phyloP scores from a whole-genome alignment of 2,888 invertebrate species.

The Sinelater perroti region DNA sequence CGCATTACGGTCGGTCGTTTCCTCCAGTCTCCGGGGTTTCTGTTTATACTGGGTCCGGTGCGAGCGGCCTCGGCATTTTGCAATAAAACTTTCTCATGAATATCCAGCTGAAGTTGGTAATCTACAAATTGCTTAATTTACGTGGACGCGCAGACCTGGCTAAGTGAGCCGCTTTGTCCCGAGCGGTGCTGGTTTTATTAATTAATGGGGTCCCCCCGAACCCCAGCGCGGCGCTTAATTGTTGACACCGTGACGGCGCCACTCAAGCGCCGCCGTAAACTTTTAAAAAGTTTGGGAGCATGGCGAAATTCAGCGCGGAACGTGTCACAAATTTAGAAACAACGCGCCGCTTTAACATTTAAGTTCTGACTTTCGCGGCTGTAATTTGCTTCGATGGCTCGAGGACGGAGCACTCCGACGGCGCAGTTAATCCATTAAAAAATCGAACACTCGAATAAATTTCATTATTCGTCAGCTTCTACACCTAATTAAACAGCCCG shows the following conservation, averaged over 20 bases:
- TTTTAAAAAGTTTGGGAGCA: slow-evolving; percentile 46
- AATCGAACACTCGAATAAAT: slow-evolving; percentile 20
- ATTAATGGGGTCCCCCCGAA: slow-evolving; percentile 43
- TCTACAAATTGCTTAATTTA: slow-evolving; percentile 39
- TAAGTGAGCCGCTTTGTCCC: slow-evolving; percentile 33
- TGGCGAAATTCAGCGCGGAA: slow-evolving; percentile 26
- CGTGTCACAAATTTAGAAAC: slow-evolving; percentile 42
- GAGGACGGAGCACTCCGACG: neutral
- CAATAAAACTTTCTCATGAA: slow-evolving; percentile 33
- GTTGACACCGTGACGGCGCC: slow-evolving; percentile 52
- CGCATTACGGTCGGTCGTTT: neutral
- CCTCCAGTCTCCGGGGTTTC: slow-evolving; percentile 7
- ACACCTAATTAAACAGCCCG: slow-evolving; percentile 43
- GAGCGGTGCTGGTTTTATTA: slow-evolving; percentile 43
- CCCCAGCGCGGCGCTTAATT: slow-evolving; percentile 45
- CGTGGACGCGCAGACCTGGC: slow-evolving; percentile 31
- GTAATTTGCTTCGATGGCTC: slow-evolving; percentile 4
- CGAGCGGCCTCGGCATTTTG: too few species aligned
- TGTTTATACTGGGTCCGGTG: slow-evolving; percentile 5
- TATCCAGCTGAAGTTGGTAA: slow-evolving; percentile 33
- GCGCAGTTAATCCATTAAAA: slow-evolving; percentile 29
- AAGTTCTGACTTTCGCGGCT: slow-evolving; percentile 3
- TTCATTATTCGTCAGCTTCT: slow-evolving; percentile 34
- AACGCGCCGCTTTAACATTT: slow-evolving; percentile 38
- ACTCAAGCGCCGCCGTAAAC: slow-evolving; percentile 51